Evolutionary conservation across 2,113 vertebrate species (phyloP).

Genomic region (Hypomesus transpacificus): DNA sequence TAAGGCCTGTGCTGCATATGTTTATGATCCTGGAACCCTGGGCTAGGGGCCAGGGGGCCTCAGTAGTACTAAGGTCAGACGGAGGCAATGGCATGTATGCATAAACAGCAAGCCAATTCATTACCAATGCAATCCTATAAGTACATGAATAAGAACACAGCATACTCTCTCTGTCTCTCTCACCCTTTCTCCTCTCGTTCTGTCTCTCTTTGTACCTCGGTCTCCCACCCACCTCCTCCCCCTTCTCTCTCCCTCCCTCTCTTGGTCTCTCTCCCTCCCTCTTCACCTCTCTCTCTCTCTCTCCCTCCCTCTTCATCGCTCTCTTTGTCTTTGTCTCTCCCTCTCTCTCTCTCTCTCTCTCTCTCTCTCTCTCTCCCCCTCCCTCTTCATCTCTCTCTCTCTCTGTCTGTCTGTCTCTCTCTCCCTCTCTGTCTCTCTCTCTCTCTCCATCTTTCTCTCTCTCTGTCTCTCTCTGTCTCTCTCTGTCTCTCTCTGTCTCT

Average conservation of each 20-base stretch:
- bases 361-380: not conserved
- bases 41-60: constrained; percentile 66
- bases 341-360: not conserved
- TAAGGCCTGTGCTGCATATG: constrained; percentile 39
- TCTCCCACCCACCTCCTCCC: too few relatives aligned
- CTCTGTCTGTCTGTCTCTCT: constrained; percentile 1
- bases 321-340: not conserved
- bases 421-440: not conserved
- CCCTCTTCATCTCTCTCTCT: not conserved
- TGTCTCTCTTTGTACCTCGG: constrained; percentile 2
- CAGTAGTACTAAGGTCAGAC: constrained; percentile 72
- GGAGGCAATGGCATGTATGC: constrained; percentile 67
- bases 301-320: constrained; percentile 28
- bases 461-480: not conserved
- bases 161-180: constrained; percentile 41
- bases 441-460: not conserved
- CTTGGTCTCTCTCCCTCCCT: constrained; percentile 15
- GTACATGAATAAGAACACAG: constrained; percentile 65
- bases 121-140: constrained; percentile 73
- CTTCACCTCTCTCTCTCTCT: constrained; percentile 21
- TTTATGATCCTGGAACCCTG: constrained; percentile 52
- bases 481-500: not conserved
- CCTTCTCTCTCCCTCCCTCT: not conserved
- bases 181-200: constrained; percentile 9
- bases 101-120: constrained; percentile 73